Evolutionary conservation across 2,113 vertebrate species (phyloP).

Genomic region (Sylvicapra grimmia): DNA sequence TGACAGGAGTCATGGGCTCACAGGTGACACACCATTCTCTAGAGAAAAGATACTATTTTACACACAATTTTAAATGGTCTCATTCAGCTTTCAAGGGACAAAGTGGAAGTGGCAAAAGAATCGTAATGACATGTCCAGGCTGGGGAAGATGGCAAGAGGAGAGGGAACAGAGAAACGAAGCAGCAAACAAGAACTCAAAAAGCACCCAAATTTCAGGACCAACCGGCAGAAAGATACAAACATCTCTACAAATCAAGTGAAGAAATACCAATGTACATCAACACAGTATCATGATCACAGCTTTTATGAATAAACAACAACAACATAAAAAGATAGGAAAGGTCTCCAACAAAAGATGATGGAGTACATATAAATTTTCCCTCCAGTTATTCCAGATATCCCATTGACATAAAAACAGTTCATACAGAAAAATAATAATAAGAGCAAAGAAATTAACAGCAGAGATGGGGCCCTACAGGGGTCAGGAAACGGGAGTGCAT

Average conservation of each 20-base stretch:
- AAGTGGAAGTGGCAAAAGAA: conserved; percentile 13
- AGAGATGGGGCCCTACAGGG: not conserved
- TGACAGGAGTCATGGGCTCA: not conserved
- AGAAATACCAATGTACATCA: not conserved
- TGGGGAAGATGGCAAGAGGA: not conserved
- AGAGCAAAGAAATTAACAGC: not conserved
- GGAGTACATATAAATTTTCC: not conserved
- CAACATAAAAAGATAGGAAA: not conserved
- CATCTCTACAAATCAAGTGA: not conserved
- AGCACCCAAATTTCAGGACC: not conserved
- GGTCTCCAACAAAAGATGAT: not conserved
- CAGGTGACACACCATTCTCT: not conserved
- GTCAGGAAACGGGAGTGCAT: not conserved
- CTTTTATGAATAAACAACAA: not conserved
- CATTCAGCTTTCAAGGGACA: conserved; percentile 1
- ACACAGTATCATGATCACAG: not conserved
- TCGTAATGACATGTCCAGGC: not conserved
- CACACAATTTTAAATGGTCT: not conserved
- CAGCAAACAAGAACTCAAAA: conserved; percentile 18
- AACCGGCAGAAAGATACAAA: not conserved
- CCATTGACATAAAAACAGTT: not conserved
- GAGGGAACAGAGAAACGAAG: not conserved
- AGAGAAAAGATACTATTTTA: not conserved
- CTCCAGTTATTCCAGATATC: not conserved
- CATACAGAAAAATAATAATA: not conserved